These are phyloP conservation scores for Rhimphoctona megacephalus DNA, from an alignment of 2,888 invertebrate species.

Conservation along the genomic window DNA sequence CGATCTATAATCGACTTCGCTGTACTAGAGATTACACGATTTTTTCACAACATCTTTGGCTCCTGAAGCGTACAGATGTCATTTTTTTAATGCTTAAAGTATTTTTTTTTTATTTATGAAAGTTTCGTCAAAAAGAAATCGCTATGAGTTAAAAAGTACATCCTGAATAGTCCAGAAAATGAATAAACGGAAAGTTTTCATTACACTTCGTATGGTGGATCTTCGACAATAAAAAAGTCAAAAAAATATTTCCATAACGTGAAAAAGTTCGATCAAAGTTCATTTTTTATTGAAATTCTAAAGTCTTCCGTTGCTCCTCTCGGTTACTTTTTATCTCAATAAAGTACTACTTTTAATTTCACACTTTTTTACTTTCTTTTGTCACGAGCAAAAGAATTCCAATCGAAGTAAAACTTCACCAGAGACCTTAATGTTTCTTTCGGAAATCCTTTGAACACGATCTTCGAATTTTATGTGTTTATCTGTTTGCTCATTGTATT, in stretches of 20 bases:
- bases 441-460: background rate
- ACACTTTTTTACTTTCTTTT: background rate
- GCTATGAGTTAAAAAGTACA: background rate
- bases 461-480: background rate
- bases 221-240: background rate
- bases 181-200: background rate
- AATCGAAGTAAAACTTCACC: background rate
- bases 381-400: background rate
- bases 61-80: background rate
- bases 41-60: background rate
- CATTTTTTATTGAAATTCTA: background rate
- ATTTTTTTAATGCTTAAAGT: background rate
- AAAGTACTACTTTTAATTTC: no score
- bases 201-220: background rate
- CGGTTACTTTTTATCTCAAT: background rate
- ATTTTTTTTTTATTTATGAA: background rate
- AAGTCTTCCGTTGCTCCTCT: background rate
- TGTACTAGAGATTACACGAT: background rate
- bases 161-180: background rate
- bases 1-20: background rate
- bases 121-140: background rate
- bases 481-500: no score
- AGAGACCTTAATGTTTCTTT: background rate
- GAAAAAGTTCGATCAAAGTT: background rate
- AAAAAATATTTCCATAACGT: background rate